Evolutionary conservation across 2,113 vertebrate species (phyloP).

Genomic region (Phaethornis superciliosus): DNA sequence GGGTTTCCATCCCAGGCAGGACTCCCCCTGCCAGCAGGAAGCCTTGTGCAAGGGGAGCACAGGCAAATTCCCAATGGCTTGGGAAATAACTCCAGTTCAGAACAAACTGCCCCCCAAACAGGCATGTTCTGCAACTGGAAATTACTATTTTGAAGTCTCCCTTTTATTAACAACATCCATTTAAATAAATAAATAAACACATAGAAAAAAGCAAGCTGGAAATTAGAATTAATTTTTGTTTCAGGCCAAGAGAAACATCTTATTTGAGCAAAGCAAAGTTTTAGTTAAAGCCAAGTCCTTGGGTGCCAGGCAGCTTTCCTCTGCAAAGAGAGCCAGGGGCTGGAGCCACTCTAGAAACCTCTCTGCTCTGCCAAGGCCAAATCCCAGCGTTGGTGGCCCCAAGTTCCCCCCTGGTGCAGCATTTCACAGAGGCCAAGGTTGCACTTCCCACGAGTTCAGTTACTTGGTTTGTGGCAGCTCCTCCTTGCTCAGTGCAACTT

Average conservation of each 20-base stretch:
- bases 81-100: not conserved
- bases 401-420: rapidly evolving
- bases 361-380: rapidly evolving
- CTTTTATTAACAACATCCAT: constrained; percentile 19
- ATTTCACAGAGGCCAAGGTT: rapidly evolving
- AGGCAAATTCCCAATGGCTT: not conserved
- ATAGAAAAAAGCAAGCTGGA: not conserved
- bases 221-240: constrained; percentile 14
- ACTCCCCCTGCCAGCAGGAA: not conserved
- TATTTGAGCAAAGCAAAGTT: not conserved
- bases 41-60: not conserved
- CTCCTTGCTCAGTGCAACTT: not conserved
- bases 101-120: constrained; percentile 8
- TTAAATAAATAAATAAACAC: not conserved
- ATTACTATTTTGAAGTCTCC: not conserved
- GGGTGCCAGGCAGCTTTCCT: not conserved
- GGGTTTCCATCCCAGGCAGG: not conserved
- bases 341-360: not conserved
- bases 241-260: not conserved
- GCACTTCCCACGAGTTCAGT: rapidly evolving
- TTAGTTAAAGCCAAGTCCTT: not conserved
- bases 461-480: not conserved
- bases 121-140: constrained; percentile 29
- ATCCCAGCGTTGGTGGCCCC: not conserved
- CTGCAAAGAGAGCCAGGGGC: rapidly evolving